Percentiles rank a stretch among this genome's conserved stretches.
Evolutionary conservation across 2,888 invertebrate genomes (phyloP).

Genomic region (Dicranocentrus wangi): DNA sequence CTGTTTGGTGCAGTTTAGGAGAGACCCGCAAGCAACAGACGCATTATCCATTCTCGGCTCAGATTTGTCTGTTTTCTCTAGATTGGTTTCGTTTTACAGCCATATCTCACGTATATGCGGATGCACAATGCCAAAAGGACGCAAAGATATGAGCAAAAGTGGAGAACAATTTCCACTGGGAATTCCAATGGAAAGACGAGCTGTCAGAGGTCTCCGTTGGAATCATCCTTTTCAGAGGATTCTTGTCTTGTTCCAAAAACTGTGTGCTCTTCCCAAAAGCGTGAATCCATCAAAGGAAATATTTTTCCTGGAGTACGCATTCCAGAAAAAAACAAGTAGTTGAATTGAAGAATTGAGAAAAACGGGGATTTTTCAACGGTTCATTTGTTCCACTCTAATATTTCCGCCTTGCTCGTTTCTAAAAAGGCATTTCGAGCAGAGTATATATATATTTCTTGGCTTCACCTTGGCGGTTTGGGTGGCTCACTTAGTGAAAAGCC

Average conservation of each 20-base stretch:
- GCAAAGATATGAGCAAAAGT: background rate
- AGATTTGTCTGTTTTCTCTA: slow-evolving; percentile 10
- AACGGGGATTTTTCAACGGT: slow-evolving; percentile 37
- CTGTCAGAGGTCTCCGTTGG: background rate
- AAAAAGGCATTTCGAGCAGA: too few species aligned
- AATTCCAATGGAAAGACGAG: slow-evolving; percentile 27
- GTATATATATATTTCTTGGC: too few species aligned
- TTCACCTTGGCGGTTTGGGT: too few species aligned
- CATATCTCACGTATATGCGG: background rate
- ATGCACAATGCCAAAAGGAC: background rate
- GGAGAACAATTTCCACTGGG: slow-evolving; percentile 35
- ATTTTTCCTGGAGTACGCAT: background rate
- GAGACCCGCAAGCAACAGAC: background rate
- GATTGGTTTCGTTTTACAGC: slow-evolving; percentile 6
- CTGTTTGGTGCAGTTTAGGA: background rate
- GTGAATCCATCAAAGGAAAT: slow-evolving; percentile 16
- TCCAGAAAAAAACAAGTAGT: slow-evolving; percentile 4
- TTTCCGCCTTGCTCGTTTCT: slow-evolving; percentile 19
- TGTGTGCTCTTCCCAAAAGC: background rate
- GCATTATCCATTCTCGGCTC: background rate
- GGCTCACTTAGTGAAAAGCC: background rate
- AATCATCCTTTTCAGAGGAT: slow-evolving; percentile 18
- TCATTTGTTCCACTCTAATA: slow-evolving; percentile 46
- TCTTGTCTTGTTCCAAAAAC: background rate
- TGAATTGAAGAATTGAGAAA: background rate